These are phyloP conservation scores for Cantharis lateralis DNA, from an alignment of 2,888 invertebrate species.

Conservation along the genomic window DNA sequence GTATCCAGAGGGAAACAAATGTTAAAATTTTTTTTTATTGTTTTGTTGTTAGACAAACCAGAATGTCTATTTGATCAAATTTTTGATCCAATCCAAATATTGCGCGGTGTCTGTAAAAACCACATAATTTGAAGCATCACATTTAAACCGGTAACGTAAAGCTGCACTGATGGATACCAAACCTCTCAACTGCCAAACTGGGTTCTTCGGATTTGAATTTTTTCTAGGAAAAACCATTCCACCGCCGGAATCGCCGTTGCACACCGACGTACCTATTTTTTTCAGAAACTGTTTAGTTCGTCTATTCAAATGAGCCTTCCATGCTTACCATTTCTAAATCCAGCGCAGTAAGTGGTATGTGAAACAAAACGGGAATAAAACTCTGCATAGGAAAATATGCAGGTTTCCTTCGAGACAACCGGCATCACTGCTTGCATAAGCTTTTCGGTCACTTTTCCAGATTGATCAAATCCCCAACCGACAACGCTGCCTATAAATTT, in stretches of 20 bases:
- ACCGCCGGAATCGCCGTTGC: constrained; percentile 57
- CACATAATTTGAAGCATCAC: constrained; percentile 64
- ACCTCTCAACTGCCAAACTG: constrained; percentile 54
- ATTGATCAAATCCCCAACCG: constrained; percentile 63
- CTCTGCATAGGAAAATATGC: constrained; percentile 64
- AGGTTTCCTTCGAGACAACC: constrained; percentile 63
- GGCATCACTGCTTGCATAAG: constrained; percentile 65
- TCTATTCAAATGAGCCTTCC: neutral
- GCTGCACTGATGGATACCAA: constrained; percentile 64
- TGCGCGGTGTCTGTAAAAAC: constrained; percentile 66
- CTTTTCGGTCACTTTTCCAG: constrained; percentile 62
- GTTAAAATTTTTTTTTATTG: too few species aligned
- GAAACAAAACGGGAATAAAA: constrained; percentile 65
- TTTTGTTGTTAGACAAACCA: too few species aligned
- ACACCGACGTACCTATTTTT: constrained; percentile 60
- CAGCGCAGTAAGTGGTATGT: constrained; percentile 60
- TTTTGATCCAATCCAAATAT: constrained; percentile 59
- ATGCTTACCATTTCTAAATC: constrained; percentile 54
- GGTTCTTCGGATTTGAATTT: constrained; percentile 35
- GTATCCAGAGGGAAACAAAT: too few species aligned
- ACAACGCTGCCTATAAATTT: constrained; percentile 48
- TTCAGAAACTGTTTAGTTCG: neutral
- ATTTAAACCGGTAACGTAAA: constrained; percentile 60
- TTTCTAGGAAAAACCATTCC: constrained; percentile 52
- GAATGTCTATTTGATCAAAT: constrained; percentile 21